Base-by-base conservation (phyloP, 1,140 invertebrate genomes). In the Triops cancriformis region DNA sequence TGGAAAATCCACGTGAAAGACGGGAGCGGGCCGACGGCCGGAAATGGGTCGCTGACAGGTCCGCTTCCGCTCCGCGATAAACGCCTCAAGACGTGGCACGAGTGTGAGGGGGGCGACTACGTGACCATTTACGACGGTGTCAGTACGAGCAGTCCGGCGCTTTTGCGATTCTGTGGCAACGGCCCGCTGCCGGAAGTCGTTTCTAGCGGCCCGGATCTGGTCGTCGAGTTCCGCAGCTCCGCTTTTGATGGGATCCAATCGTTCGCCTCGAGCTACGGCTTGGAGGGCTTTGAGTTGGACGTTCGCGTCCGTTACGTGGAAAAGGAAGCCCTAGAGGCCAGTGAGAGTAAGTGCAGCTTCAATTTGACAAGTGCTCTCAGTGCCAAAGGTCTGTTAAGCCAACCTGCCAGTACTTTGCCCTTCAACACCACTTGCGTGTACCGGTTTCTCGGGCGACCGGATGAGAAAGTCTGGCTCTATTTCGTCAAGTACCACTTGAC, bases 91-190 rank as follows among this genome's bases (percentile, higher is more conserved):
- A 91, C 91, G 78, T 95, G 93, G 92, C 89, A 91, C 80, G 90
- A 93, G 79, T 95, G 94, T 84, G 93, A 94, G 82, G 92, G 94
- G 80, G 88, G 93, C 84, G 93, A 95, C 84, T 94, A 93, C 85
- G 91, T 95, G 76, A 94, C 93, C 6, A 90, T 96, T 42, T 96
- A 95, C 85, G 94, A 96, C 82, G 93, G 94, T 45, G 94, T 94
- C 82, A 95, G 92, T 76, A 94, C 93, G 7, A 87, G 93, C 80
- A 93, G 95, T 84, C 93, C 94, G 6, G 90, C 95, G 78, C 91
- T 96, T 80, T 85, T 95, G 79, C 94, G 93, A 85, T 95, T 96
- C 84, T 97, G 94, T 82, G 94, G 94, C 1, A 91, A 91, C 43
- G 94, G 93, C 45, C 90, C 92, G 81, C 88, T 91, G 0, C 79